Evolutionary conservation across 2,888 invertebrate species (phyloP), one percentile per base, ranked within the genome.

Genomic region (Abrostola tripartita): DNA sequence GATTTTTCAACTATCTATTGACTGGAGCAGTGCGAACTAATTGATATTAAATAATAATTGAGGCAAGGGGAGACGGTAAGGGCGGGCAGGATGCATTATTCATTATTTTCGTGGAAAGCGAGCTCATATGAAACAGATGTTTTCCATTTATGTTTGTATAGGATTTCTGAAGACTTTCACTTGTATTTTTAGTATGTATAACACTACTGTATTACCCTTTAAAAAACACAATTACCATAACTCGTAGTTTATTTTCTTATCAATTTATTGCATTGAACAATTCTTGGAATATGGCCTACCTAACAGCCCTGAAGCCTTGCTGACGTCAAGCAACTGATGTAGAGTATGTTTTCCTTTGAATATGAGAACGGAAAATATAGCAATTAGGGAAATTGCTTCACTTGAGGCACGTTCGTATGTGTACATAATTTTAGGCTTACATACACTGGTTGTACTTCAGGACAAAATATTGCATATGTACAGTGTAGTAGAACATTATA

Each of bases 11-110:
- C 76, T 74, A 67, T 71, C 72, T 65, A 68, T 68, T 73, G 75
- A 61, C 67, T 70, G 68, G 65, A 68, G 76, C 74, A 65, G 76
- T 71, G 76, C 69, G 71, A 81, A 76, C 80, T 88, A 88, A 90
- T 90, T 90, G 88, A 88, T 89, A 88, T 88, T 86, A 86, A 89
- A 90, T 87, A 88, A 86, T 84, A 81, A 87, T 84, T 81, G 81
- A 73, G 74, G 65, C 47, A 66, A 79, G 83, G 88, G 86, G 85
- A 83, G 77, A 77, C 63, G 64, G 73, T 76, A 76, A 78, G 71
- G 67, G 62, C 51, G 35, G 38, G 35, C 49, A 57, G 69, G 59
- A 78, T 82, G 73, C 73, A 83, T 85, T 83, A 88, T 88, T 87
- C 78, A 84, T 81, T 63, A 75, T 78, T 65, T 69, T 73, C 67